Base-by-base conservation (phyloP, 1,140 invertebrate species). In the Ostrea denselamellosa region DNA sequence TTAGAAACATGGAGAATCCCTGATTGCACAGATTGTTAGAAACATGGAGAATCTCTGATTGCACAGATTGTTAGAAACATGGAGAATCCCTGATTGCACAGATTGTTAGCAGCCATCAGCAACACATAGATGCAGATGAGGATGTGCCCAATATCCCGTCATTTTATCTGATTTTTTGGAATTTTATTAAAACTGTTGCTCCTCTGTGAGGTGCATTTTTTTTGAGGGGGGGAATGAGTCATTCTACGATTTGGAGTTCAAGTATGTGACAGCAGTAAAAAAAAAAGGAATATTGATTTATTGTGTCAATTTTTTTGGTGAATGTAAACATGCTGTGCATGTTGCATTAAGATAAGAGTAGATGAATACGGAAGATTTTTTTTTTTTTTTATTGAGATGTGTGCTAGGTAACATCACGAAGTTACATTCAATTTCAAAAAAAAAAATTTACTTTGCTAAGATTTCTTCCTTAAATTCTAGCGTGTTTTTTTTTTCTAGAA, bases 141-240 rank as follows among this genome's bases (percentile, higher is more conserved):
- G 34, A 44, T 44, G 34, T 44, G 34, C 34, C 34, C 34, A 5
- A 44, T 44, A 1, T 34, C 68, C 10, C 28, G 68, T 77, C 68
- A 77, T 77, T 77, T 77, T 77, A 77, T 77, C 68, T 34, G 68
- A 77, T 77, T 25, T 10, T 12, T 77, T 77, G 68, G 25, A 77
- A 77, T 17, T 44, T 14, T 77, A 28, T 77, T 77, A 28, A 71
- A 71, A 25, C 12, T 22, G 17, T n/a, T 25, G 65, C 65, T 71
- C 22, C 9, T 12, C 65, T 25, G n/a, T 62, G 56, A 19, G 56
- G 17, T n/a, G n/a, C 3, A 62, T 17, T 5, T 19, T 71, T 71
- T 71, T 68, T 68, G n/a, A n/a, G 5, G 0, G 25, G 12, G 22
- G 22, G 22, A 25, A 8, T 28, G 22, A 25, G 25, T 34, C 25